Base-by-base conservation (phyloP, 1,140 invertebrate species). In the Megalopta genalis region DNA sequence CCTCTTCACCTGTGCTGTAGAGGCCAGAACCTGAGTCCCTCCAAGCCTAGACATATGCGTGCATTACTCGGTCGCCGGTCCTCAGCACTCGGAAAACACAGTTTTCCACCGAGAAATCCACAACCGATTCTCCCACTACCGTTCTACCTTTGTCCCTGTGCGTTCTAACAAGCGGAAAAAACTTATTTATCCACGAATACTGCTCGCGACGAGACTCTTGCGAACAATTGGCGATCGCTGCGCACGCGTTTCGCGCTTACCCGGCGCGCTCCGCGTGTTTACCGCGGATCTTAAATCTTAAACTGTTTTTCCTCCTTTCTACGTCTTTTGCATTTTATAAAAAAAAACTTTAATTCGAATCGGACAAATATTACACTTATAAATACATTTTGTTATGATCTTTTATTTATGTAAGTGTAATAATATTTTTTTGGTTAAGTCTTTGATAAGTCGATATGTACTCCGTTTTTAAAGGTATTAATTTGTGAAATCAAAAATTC, bases 1-100 rank as follows among this genome's bases (percentile, higher is more conserved):
- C 81, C 72, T 88, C 73, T 89, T 90, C 82, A 88, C 84, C 84
- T 87, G 87, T 85, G 66, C 76, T 75, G 86, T 89, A 75, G 49
- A 52, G 49, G 86, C 87, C 88, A 90, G 84, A 90, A 91, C 80
- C 86, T 92, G 88, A 72, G 86, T 90, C 78, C 88, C 89, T 83
- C 88, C 88, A 87, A 90, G 80, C 82, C 86, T 91, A 90, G 90
- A 92, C 91, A 92, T 92, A 93, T 88, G 89, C 87, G 64, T 52
- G 85, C 89, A 90, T 90, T 88, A 87, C 86, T 81, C 83, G 89
- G 87, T 87, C 89, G 79, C 84, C 80, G 88, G 88, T 87, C 87
- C 80, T 81, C 78, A 79, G 23, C 65, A 59, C 66, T 68, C 77
- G 77, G 70, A 80, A 83, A 84, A 76, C 67, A 39, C 69, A 57